Base-by-base conservation (phyloP, 1,140 invertebrate species). In the Saccostrea echinata region DNA sequence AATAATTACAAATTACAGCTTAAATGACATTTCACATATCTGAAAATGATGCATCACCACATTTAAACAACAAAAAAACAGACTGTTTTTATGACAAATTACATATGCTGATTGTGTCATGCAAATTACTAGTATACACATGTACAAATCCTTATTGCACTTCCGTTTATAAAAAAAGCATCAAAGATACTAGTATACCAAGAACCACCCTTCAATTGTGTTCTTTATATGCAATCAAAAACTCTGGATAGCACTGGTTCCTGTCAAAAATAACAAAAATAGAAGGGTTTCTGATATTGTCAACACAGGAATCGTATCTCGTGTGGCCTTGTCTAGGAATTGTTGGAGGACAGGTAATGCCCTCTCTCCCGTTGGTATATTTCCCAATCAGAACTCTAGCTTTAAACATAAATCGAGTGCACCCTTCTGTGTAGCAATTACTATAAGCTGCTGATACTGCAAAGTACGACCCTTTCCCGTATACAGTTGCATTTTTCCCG, bases 261-360 rank as follows among this genome's bases (percentile, higher is more conserved):
- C 55, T 76, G 61, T 92, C 92, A 88, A 92, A 92, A 27, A 92
- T 88, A 12, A 92, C 90, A 86, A 89, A 92, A 24, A 92, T 90
- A 2, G 57, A 53, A n/a, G 92, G 92, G 16, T 89, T 80, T 1
- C 27, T 64, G 16, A 51, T 30, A 80, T 90, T 81, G 64, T 92
- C 89, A 0, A 92, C 91, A 83, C 91, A 92, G 12, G 86, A 91
- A 85, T 92, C 91, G 71, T 91, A 92, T n/a, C 88, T 51, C 51
- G 83, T 87, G 53, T 90, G 84, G 0, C 71, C 68, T 35, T 83
- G 43, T 24, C 89, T 87, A 8, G 84, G 85, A 16, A 85, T 88
- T 16, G 53, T 64, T 51, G 89, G 89, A 3, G 89, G 89, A 64
- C 89, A 61, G 3, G 27, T 89, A n/a, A 76, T 90, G 1, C 21